Conservation (phyloP, 2,113 vertebrate genomes). For the Centrocercus urophasianus region DNA sequence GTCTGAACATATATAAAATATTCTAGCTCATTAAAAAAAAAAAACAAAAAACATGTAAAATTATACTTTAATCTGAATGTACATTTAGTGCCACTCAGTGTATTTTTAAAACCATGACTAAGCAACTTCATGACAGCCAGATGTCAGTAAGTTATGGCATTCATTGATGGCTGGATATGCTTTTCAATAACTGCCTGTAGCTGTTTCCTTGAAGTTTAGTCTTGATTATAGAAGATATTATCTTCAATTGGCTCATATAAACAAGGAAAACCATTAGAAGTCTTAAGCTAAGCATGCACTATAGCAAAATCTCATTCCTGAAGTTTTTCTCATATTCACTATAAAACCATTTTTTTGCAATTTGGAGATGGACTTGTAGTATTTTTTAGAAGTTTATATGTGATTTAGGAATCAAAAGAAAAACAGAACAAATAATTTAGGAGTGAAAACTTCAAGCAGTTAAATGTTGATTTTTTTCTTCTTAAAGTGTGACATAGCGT, state of each 20-base stretch:
- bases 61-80: neutral
- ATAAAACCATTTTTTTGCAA: neutral
- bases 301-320: neutral
- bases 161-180: neutral
- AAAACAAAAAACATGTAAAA: neutral
- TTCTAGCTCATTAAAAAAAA: neutral
- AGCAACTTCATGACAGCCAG: neutral
- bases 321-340: neutral
- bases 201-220: neutral
- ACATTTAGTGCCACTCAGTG: neutral
- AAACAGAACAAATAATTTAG: too few relatives aligned
- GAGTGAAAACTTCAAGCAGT: too few relatives aligned
- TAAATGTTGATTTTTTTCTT: neutral
- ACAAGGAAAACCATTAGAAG: neutral
- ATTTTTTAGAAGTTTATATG: neutral
- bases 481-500: neutral
- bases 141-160: neutral
- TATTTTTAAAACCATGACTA: slow-evolving; percentile 18
- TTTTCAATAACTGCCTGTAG: neutral
- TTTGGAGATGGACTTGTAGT: neutral
- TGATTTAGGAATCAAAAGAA: too few relatives aligned
- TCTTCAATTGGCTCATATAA: neutral
- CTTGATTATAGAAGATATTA: neutral
- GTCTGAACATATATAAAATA: neutral
- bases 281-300: neutral